Evolutionary conservation across 2,888 invertebrate species (phyloP).

Genomic region (Phragmatobia fuliginosa): DNA sequence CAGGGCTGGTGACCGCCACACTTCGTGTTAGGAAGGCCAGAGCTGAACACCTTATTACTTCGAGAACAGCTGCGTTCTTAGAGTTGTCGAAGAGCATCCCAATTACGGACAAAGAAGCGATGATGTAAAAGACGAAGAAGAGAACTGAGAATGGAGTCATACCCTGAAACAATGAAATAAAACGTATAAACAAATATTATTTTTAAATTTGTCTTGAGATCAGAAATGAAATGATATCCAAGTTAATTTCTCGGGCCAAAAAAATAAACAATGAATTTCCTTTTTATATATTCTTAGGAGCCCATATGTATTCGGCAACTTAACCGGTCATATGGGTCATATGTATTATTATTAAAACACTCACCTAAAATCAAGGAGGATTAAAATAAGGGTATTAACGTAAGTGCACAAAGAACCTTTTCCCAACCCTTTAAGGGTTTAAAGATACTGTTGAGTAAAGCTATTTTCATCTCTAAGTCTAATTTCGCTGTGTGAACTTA

Average conservation of each 20-base stretch:
- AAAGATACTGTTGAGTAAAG: neutral
- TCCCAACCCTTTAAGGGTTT: neutral
- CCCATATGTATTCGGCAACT: neutral
- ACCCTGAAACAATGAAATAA: conserved; percentile 81
- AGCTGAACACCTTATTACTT: conserved; percentile 89
- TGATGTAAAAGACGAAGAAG: conserved; percentile 88
- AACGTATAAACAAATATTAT: neutral
- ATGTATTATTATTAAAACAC: neutral
- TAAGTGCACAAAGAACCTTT: neutral
- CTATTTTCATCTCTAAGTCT: neutral
- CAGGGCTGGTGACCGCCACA: conserved; percentile 71
- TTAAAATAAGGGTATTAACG: neutral
- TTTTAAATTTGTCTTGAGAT: no score
- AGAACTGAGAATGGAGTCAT: conserved; percentile 87
- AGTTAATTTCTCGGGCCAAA: neutral
- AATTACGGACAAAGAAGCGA: conserved; percentile 89
- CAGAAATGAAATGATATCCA: no score
- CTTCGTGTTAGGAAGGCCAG: conserved; percentile 83
- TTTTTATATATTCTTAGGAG: neutral
- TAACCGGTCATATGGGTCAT: no score
- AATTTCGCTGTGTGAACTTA: neutral
- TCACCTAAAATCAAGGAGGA: neutral
- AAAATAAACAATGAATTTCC: neutral
- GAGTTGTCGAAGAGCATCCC: conserved; percentile 91
- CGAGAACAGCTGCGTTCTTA: conserved; percentile 87